phyloP scores from a whole-genome alignment of 2,888 invertebrate genomes.

The Drosophila robusta region DNA sequence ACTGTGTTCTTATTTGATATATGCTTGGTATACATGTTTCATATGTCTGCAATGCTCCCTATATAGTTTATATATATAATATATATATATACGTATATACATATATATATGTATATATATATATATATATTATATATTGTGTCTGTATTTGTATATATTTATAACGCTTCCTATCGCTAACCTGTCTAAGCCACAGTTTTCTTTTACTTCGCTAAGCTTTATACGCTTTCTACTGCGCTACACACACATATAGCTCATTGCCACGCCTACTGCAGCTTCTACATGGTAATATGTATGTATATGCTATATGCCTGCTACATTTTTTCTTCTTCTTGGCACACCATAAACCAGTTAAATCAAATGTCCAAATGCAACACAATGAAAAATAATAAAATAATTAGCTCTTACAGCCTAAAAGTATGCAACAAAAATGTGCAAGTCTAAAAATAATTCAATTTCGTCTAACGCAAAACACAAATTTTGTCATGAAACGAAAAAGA shows the following conservation, averaged over 20 bases:
- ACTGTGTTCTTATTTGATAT: conserved; percentile 31
- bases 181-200: conserved; percentile 43
- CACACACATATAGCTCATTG: conserved; percentile 36
- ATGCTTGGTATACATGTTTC: conserved; percentile 66
- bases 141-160: conserved; percentile 19
- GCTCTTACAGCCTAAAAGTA: conserved; percentile 14
- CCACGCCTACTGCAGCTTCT: conserved; percentile 49
- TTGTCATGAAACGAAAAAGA: no score
- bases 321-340: conserved; percentile 43
- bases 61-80: conserved; percentile 42
- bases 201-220: conserved; percentile 23
- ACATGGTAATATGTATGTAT: conserved; percentile 31
- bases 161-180: conserved; percentile 44
- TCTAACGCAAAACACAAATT: no score
- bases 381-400: background rate
- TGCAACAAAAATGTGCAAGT: conserved; percentile 1
- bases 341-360: conserved; percentile 5
- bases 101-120: conserved; percentile 50
- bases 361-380: conserved; percentile 2
- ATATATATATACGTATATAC: conserved; percentile 8
- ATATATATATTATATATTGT: conserved; percentile 18
- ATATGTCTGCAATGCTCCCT: conserved; percentile 75
- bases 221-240: conserved; percentile 45
- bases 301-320: conserved; percentile 33
- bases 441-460: background rate